A percentile compares a stretch with the other conserved stretches of the same genome.
Evolutionary conservation across 2,113 vertebrate species (phyloP).

Genomic region (Ptychochromis oligacanthus): DNA sequence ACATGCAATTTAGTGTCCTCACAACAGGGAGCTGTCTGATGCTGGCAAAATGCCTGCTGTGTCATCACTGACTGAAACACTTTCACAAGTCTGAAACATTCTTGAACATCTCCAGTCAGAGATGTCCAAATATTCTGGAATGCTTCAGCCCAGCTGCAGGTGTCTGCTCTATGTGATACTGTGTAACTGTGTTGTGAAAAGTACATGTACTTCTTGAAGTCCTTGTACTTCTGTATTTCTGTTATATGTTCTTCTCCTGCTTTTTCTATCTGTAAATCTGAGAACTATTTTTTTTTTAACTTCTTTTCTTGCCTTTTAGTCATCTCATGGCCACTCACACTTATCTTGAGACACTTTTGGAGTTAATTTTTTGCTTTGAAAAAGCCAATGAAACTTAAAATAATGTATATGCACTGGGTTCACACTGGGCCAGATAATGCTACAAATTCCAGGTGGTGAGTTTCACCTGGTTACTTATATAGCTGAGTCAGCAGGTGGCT

Average conservation of each 20-base stretch:
- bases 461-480: conserved; percentile 5
- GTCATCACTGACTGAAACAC: not conserved
- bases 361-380: not conserved
- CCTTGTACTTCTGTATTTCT: not conserved
- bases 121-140: not conserved
- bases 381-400: not conserved
- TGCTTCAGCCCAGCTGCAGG: not conserved
- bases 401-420: not conserved
- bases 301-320: not conserved
- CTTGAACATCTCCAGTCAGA: not conserved
- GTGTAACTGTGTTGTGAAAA: not conserved
- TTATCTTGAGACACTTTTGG: not conserved
- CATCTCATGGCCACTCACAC: not conserved
- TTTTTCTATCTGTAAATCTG: not conserved
- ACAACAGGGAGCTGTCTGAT: not conserved
- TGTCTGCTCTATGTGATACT: not conserved
- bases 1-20: not conserved
- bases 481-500: conserved; percentile 45
- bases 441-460: conserved; percentile 21
- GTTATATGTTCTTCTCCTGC: not conserved
- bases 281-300: too few species aligned
- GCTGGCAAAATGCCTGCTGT: not conserved
- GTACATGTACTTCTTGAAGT: not conserved
- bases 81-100: not conserved
- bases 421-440: not conserved